These are phyloP conservation scores for Mesodorylaimus sp. DNA, from an alignment of 2,888 invertebrate species.

Conservation along the genomic window DNA sequence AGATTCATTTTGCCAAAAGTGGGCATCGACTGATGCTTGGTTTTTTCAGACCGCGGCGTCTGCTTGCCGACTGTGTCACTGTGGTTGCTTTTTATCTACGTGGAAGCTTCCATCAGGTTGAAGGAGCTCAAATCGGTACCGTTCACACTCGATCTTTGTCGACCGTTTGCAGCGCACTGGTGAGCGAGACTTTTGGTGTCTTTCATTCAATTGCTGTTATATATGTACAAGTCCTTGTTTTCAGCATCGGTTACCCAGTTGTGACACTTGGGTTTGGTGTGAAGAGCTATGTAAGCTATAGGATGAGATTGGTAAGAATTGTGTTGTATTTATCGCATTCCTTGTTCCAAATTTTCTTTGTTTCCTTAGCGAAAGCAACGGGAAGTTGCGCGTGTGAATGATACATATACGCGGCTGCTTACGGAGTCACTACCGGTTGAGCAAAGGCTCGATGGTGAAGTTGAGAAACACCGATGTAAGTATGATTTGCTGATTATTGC, in stretches of 20 bases:
- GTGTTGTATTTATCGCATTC: slow-evolving; percentile 7
- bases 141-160: slow-evolving; percentile 66
- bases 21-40: not conserved
- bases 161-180: slow-evolving; percentile 92
- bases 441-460: slow-evolving; percentile 17
- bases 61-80: slow-evolving; percentile 81
- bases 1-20: slow-evolving; percentile 2
- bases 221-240: slow-evolving; percentile 20
- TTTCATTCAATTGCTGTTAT: not conserved
- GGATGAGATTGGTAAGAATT: slow-evolving; percentile 50
- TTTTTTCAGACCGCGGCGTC: slow-evolving; percentile 60
- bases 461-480: not conserved
- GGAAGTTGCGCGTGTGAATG: slow-evolving; percentile 81
- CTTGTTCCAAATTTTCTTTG: slow-evolving; percentile 1
- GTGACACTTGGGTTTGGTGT: slow-evolving; percentile 87
- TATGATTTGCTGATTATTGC: not conserved
- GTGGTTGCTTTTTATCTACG: slow-evolving; percentile 80
- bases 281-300: slow-evolving; percentile 72
- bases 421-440: slow-evolving; percentile 68
- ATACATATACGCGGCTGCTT: slow-evolving; percentile 77
- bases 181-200: slow-evolving; percentile 31
- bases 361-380: slow-evolving; percentile 57
- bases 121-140: slow-evolving; percentile 53
- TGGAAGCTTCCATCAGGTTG: slow-evolving; percentile 72
- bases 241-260: slow-evolving; percentile 73